Evolutionary conservation across 2,797 vertebrate genomes (phyloP).

Genomic region (Peromyscus aztecus): DNA sequence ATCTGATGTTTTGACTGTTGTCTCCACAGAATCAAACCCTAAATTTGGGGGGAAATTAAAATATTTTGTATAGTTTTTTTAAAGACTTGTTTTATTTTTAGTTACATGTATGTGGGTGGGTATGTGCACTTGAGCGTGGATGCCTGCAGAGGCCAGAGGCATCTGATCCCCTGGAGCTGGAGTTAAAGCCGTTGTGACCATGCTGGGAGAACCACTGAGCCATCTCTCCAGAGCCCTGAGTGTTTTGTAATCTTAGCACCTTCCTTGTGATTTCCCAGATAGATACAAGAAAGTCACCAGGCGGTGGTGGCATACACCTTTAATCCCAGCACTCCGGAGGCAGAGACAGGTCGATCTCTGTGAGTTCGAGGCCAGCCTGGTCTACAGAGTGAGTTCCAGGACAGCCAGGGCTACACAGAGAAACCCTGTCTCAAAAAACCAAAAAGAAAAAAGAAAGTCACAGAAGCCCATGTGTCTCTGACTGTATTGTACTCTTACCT

Average conservation of each 20-base stretch:
- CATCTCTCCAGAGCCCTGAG: neutral
- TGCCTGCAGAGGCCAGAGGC: neutral
- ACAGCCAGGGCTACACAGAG: too few relatives aligned
- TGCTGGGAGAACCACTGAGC: neutral
- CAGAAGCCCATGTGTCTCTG: neutral
- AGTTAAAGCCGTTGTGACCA: neutral
- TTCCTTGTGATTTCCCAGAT: neutral
- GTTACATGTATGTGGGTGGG: neutral
- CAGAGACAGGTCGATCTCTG: too few relatives aligned
- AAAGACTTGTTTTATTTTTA: neutral
- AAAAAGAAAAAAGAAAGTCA: neutral
- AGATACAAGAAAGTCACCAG: neutral
- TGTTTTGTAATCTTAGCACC: neutral
- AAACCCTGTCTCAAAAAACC: too few relatives aligned
- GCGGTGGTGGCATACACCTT: too few relatives aligned
- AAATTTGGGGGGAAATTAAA: neutral
- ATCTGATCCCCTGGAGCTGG: neutral
- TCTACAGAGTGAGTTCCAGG: too few relatives aligned
- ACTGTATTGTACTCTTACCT: neutral
- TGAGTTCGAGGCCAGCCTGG: too few relatives aligned
- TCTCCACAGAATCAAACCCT: neutral
- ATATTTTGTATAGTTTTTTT: neutral
- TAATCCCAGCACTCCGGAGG: too few relatives aligned
- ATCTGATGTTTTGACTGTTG: neutral
- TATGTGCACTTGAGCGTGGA: neutral